Conservation (phyloP, 2,113 vertebrate genomes). For the Hemicordylus capensis region DNA sequence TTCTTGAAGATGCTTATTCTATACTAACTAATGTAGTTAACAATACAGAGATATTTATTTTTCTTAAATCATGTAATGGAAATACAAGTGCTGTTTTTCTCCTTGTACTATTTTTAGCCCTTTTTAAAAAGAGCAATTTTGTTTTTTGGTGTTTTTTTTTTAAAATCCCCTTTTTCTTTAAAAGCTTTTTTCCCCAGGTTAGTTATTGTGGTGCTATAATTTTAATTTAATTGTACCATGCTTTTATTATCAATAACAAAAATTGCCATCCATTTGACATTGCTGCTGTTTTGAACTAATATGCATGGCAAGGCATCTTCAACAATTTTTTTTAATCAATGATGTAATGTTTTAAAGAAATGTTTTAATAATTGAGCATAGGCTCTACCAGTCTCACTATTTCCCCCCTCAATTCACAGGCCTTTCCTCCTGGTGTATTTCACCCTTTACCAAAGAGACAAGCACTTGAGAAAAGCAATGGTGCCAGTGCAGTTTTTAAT, state of each 20-base stretch:
- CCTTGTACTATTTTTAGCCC: slow-evolving; percentile 65
- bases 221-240: slow-evolving; percentile 80
- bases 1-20: slow-evolving; percentile 60
- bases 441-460: slow-evolving; percentile 99
- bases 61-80: slow-evolving; percentile 69
- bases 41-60: slow-evolving; percentile 66
- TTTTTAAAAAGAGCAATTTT: slow-evolving; percentile 73
- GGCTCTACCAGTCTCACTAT: slow-evolving; percentile 3
- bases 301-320: slow-evolving; percentile 84
- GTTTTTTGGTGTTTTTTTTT: slow-evolving; percentile 63
- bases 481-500: slow-evolving; percentile 90
- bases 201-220: slow-evolving; percentile 81
- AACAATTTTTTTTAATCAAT: slow-evolving; percentile 68
- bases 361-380: not conserved
- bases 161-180: slow-evolving; percentile 60
- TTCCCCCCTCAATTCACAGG: slow-evolving; percentile 79
- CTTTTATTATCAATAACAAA: slow-evolving; percentile 83
- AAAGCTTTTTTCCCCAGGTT: slow-evolving; percentile 73
- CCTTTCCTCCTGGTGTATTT: slow-evolving; percentile 94
- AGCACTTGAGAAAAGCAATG: slow-evolving; percentile 97
- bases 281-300: slow-evolving; percentile 83
- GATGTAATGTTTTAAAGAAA: slow-evolving; percentile 6
- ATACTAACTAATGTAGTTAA: slow-evolving; percentile 73
- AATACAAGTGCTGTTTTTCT: slow-evolving; percentile 76
- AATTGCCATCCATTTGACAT: slow-evolving; percentile 80